Conservation (phyloP, 1,140 invertebrate species). For the Drosophila nasuta region DNA sequence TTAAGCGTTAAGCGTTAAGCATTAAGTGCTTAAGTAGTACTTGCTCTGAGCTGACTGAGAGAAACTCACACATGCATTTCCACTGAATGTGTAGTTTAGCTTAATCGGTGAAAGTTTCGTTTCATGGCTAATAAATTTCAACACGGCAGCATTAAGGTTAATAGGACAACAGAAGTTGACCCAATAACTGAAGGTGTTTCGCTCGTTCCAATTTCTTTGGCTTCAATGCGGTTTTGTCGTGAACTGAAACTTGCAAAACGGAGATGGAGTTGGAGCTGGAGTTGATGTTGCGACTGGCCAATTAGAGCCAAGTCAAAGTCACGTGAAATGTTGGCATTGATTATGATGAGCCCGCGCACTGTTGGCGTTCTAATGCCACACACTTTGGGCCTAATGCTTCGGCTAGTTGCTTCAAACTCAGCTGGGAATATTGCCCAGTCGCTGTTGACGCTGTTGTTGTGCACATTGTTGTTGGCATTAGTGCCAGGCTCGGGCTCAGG, state of each 20-base stretch:
- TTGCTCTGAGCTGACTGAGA: background rate
- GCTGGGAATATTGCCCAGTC: constrained; percentile 10
- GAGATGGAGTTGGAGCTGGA: no score
- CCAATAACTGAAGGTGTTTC: constrained; percentile 25
- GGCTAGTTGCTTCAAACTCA: background rate
- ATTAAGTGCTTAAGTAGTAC: constrained; percentile 1
- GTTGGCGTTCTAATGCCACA: constrained; percentile 41
- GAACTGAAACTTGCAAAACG: background rate
- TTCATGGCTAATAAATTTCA: constrained; percentile 31
- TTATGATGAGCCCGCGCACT: constrained; percentile 46
- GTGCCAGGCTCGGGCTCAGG: constrained; percentile 19
- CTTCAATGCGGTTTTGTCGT: background rate
- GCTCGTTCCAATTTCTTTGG: background rate
- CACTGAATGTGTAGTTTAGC: background rate
- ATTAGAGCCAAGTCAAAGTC: constrained; percentile 39
- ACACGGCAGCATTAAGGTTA: constrained; percentile 32
- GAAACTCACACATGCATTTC: background rate
- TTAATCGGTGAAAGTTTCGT: constrained; percentile 26
- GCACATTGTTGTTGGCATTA: constrained; percentile 36
- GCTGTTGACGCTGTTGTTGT: constrained; percentile 4
- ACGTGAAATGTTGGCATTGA: constrained; percentile 40
- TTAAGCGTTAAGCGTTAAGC: background rate
- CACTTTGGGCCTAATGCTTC: constrained; percentile 43
- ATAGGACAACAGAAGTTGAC: constrained; percentile 34
- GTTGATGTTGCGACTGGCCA: background rate